These are phyloP conservation scores for Chymomyza caudatula DNA, from an alignment of 2,888 invertebrate species.

Conservation along the genomic window DNA sequence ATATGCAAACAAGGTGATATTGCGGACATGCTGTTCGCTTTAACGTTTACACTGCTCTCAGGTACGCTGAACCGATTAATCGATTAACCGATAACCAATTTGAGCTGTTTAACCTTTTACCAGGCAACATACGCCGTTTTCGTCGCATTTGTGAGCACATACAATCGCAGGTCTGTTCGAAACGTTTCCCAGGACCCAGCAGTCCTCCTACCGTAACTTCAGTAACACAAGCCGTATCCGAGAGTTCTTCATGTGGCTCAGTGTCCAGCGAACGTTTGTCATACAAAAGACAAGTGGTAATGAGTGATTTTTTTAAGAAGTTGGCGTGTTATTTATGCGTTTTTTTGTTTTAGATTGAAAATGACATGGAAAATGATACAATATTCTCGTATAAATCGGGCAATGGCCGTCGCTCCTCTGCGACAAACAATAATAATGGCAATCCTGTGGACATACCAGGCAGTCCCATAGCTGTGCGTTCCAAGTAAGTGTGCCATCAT, in stretches of 20 bases:
- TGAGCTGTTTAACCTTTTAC: background rate
- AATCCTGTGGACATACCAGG: conserved; percentile 75
- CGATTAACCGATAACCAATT: too few relatives aligned
- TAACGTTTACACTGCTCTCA: conserved; percentile 95
- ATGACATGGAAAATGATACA: conserved; percentile 77
- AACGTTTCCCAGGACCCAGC: conserved; percentile 79
- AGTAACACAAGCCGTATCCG: conserved; percentile 78
- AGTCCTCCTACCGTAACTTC: conserved; percentile 77
- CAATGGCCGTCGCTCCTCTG: conserved; percentile 76
- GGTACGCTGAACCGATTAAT: conserved; percentile 86
- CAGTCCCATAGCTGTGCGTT: conserved; percentile 78
- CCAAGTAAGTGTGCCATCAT: conserved; percentile 71
- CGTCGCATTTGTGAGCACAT: conserved; percentile 97
- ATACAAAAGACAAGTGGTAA: conserved; percentile 77
- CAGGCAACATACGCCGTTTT: conserved; percentile 96
- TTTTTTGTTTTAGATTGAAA: conserved; percentile 74
- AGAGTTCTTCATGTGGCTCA: conserved; percentile 78
- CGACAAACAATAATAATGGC: conserved; percentile 78
- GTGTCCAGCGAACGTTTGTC: conserved; percentile 78
- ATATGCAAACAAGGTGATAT: conserved; percentile 86
- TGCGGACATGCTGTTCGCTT: conserved; percentile 89
- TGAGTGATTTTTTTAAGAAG: conserved; percentile 67
- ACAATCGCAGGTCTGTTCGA: conserved; percentile 87
- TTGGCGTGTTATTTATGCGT: background rate
- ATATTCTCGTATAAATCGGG: conserved; percentile 78